A percentile compares a stretch with the other conserved stretches of the same genome.
These are phyloP conservation scores for Dipodomys ordii DNA, from an alignment of 2,113 vertebrate species.

Conservation along the genomic window DNA sequence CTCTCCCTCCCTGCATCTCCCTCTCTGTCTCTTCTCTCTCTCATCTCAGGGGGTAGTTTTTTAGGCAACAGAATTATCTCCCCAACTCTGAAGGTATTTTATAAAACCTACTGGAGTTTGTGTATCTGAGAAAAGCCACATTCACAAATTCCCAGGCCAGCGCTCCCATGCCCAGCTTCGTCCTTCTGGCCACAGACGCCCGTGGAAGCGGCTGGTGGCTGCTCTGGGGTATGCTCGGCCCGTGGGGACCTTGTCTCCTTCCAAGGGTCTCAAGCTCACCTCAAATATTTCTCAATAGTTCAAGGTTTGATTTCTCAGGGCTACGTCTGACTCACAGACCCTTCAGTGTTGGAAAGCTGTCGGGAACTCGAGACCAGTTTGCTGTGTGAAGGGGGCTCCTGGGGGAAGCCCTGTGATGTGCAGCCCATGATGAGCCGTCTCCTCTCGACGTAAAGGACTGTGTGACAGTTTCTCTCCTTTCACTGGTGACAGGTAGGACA, in stretches of 20 bases:
- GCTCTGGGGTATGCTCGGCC: fast-evolving
- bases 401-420: too few species aligned
- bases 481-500: neutral
- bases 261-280: neutral
- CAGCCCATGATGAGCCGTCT: neutral
- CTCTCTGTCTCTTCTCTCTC: neutral
- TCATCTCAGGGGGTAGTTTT: neutral
- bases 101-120: neutral
- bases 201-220: fast-evolving
- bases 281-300: neutral
- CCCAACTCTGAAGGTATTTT: neutral
- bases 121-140: neutral
- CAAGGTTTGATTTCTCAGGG: neutral
- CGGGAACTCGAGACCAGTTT: neutral
- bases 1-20: neutral
- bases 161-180: neutral
- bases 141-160: fast-evolving
- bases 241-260: too few species aligned
- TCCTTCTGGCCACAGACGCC: fast-evolving
- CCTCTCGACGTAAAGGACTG: neutral
- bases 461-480: neutral
- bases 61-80: neutral
- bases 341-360: neutral
- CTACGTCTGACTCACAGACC: neutral
- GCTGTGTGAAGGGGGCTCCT: neutral